Conservation (phyloP, 2,797 vertebrate genomes). For the Lutjanus campechanus region DNA sequence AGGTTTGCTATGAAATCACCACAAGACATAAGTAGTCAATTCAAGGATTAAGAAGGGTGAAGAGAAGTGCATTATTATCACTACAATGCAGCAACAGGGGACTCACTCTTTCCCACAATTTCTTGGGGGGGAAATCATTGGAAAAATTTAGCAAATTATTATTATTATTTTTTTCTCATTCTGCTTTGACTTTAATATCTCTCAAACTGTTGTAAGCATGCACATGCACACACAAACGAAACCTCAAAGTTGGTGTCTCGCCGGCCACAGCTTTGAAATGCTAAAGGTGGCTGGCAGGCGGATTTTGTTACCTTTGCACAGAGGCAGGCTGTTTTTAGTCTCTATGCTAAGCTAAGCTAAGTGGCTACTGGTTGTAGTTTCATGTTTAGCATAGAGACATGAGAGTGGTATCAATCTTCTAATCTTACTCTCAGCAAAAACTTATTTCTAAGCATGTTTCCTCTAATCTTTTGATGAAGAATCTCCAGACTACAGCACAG, state of each 20-base stretch:
- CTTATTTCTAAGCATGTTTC: slow-evolving; percentile 1
- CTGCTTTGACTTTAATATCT: slow-evolving; percentile 21
- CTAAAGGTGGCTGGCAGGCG: slow-evolving; percentile 3
- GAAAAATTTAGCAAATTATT: slow-evolving; percentile 28
- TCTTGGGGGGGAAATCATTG: slow-evolving; percentile 6
- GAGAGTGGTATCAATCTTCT: slow-evolving; percentile 7
- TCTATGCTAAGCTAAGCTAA: slow-evolving; percentile 23
- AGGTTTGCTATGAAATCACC: slow-evolving; percentile 37
- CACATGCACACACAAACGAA: slow-evolving; percentile 21
- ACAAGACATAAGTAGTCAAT: slow-evolving; percentile 11
- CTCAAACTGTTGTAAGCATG: slow-evolving; percentile 27
- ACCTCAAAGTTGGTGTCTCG: slow-evolving; percentile 21
- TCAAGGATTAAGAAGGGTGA: slow-evolving; percentile 35
- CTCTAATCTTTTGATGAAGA: slow-evolving; percentile 40
- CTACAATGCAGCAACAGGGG: slow-evolving; percentile 18
- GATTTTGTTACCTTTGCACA: slow-evolving; percentile 21
- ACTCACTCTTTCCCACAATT: slow-evolving; percentile 20
- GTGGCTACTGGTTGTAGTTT: not conserved
- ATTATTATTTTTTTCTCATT: slow-evolving; percentile 7
- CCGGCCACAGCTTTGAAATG: slow-evolving; percentile 23
- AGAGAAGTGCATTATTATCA: slow-evolving; percentile 39
- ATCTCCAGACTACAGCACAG: slow-evolving; percentile 34
- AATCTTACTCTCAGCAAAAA: not conserved
- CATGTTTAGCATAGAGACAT: not conserved
- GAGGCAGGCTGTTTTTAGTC: slow-evolving; percentile 15